These are phyloP conservation scores for Sorex maritimensis DNA, from an alignment of 2,797 vertebrate species.

Conservation along the genomic window DNA sequence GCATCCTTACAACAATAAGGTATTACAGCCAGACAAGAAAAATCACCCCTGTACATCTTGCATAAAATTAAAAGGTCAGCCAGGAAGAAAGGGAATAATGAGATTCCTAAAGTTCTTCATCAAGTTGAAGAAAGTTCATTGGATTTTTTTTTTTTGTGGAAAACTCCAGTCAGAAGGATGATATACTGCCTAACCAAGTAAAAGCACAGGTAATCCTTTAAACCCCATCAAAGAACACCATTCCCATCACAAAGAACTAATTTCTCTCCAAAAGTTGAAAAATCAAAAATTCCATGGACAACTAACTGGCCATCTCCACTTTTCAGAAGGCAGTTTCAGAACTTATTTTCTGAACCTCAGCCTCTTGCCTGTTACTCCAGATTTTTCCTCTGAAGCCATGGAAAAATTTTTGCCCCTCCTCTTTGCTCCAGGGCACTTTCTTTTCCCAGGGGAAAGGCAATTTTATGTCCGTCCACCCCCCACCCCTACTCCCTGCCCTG, in stretches of 20 bases:
- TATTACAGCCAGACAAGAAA: slow-evolving; percentile 76
- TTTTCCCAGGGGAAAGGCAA: background rate
- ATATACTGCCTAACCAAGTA: slow-evolving; percentile 53
- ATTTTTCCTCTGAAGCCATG: background rate
- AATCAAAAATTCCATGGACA: slow-evolving; percentile 19
- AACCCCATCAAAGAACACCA: slow-evolving; percentile 37
- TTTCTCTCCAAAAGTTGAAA: slow-evolving; percentile 63
- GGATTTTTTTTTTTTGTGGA: slow-evolving; percentile 60
- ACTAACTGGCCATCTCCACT: background rate
- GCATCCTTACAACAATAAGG: slow-evolving; percentile 16
- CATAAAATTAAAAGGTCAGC: slow-evolving; percentile 83
- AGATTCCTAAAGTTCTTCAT: slow-evolving; percentile 70
- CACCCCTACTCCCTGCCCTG: too few relatives aligned
- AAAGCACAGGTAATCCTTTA: slow-evolving; percentile 59
- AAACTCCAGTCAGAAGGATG: slow-evolving; percentile 71
- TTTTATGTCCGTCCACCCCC: background rate
- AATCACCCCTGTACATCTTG: slow-evolving; percentile 51
- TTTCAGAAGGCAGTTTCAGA: background rate
- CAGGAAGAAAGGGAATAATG: slow-evolving; percentile 69
- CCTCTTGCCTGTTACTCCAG: background rate
- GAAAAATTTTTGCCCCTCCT: slow-evolving; percentile 7
- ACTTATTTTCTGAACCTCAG: slow-evolving; percentile 31
- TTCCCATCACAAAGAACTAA: slow-evolving; percentile 29
- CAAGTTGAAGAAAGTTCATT: slow-evolving; percentile 77
- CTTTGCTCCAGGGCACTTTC: background rate